Conservation (phyloP, 2,888 invertebrate genomes). For the Napeogenes sylphis region DNA sequence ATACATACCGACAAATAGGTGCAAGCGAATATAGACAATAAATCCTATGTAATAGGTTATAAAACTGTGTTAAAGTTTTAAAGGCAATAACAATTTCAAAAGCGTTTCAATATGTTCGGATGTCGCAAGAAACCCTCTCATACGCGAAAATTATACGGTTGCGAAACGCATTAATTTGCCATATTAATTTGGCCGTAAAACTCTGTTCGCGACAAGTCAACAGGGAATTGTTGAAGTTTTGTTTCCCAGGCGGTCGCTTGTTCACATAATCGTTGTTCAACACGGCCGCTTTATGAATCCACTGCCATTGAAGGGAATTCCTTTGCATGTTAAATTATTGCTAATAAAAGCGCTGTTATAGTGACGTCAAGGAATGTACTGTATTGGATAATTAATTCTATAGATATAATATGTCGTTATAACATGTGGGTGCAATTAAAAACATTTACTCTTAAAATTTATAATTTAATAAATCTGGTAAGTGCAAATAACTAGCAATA, state of each 20-base stretch:
- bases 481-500: conserved; percentile 24
- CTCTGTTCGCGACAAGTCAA: conserved; percentile 73
- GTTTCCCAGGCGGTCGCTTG: conserved; percentile 71
- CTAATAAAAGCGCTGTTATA: conserved; percentile 46
- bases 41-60: conserved; percentile 1
- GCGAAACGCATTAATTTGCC: conserved; percentile 77
- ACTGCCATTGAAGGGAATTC: conserved; percentile 61
- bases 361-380: conserved; percentile 11
- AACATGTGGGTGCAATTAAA: too few relatives aligned
- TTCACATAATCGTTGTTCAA: conserved; percentile 68
- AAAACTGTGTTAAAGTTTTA: conserved; percentile 16
- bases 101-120: conserved; percentile 38
- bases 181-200: conserved; percentile 79
- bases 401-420: too few relatives aligned
- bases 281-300: conserved; percentile 55
- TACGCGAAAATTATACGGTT: conserved; percentile 74
- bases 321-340: conserved; percentile 57
- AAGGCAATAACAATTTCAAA: conserved; percentile 18
- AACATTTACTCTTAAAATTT: too few relatives aligned
- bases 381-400: not conserved
- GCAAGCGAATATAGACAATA: conserved; percentile 17
- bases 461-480: not conserved
- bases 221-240: conserved; percentile 70
- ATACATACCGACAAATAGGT: conserved; percentile 8
- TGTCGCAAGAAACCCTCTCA: conserved; percentile 68